Evolutionary conservation across 2,797 vertebrate genomes (phyloP).

Genomic region (Thaleichthys pacificus): DNA sequence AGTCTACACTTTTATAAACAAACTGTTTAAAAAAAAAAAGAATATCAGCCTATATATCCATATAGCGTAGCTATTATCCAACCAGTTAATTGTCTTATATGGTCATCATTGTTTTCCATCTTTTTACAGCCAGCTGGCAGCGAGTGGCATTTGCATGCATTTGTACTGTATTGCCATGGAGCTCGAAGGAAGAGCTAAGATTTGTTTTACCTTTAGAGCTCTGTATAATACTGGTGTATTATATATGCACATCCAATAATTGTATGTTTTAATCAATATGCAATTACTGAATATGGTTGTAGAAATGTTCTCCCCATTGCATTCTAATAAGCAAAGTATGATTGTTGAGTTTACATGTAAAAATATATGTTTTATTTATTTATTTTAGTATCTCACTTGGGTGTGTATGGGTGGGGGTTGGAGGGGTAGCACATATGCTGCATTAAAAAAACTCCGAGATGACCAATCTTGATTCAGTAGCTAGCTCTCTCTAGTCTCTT

Average conservation of each 20-base stretch:
- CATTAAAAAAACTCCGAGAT: neutral
- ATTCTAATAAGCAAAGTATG: no score
- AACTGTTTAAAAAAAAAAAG: no score
- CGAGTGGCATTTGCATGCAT: constrained; percentile 62
- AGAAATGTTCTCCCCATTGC: neutral
- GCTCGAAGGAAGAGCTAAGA: constrained; percentile 37
- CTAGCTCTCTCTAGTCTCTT: no score
- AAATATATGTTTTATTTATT: no score
- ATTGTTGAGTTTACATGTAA: no score
- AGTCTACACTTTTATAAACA: neutral
- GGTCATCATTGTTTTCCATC: constrained; percentile 48
- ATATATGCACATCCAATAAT: neutral
- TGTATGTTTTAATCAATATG: neutral
- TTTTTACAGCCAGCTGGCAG: constrained; percentile 46
- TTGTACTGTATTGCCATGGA: constrained; percentile 55
- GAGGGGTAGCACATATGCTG: neutral
- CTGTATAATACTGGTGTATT: constrained; percentile 13
- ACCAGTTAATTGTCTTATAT: constrained; percentile 3
- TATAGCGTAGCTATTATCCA: neutral
- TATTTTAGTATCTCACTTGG: no score
- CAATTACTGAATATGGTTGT: no score
- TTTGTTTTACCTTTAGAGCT: constrained; percentile 26
- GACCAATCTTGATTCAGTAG: no score
- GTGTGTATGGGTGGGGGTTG: no score
- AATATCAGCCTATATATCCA: neutral